Evolutionary conservation across 2,888 invertebrate genomes (phyloP), one percentile per base, ranked within the genome.

Genomic region (Archaeoteleia sp.): DNA sequence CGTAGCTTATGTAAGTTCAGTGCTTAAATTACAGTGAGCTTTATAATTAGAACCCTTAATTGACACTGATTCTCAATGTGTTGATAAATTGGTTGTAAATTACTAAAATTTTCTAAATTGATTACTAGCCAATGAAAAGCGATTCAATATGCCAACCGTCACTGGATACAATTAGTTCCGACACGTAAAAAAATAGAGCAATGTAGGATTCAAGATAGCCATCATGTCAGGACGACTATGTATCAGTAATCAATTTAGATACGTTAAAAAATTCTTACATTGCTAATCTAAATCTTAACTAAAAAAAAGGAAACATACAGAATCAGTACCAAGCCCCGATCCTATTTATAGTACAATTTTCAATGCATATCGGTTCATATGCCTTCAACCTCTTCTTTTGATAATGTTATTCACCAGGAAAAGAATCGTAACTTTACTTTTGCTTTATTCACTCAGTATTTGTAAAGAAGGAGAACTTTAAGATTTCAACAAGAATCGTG

Each of bases 21-120:
- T 67, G 69, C 66, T 63, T 70, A 67, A 54, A 61, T 65, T 70
- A 67, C 65, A 67, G 48, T 61, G 48, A 71, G 67, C 60, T 63
- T 57, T 70, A 66, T 55, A 70, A 63, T 58, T 45, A 17, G 54
- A 25, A 46, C 8, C 35, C 25, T 23, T 4, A 49, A 30, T 39
- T 51, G 57, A 45, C 37, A 60, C 37, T 34, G 40, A 42, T 49
- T 53, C 20, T 20, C 2, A 5, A 20, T 20, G 20, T 20, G 20
- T n/a, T 20, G 20, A 2, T 20, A 20, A 2, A 20, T 20, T 20
- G 3, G 3, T 20, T n/a, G n/a, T n/a, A n/a, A n/a, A n/a, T n/a
- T n/a, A n/a, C n/a, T n/a, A n/a, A n/a, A n/a, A n/a, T n/a, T n/a
- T n/a, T n/a, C n/a, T n/a, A n/a, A n/a, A n/a, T n/a, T n/a, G n/a